Base-by-base conservation (phyloP, 92 coral and sea anemone genomes). In the Micromussa lordhowensis region DNA sequence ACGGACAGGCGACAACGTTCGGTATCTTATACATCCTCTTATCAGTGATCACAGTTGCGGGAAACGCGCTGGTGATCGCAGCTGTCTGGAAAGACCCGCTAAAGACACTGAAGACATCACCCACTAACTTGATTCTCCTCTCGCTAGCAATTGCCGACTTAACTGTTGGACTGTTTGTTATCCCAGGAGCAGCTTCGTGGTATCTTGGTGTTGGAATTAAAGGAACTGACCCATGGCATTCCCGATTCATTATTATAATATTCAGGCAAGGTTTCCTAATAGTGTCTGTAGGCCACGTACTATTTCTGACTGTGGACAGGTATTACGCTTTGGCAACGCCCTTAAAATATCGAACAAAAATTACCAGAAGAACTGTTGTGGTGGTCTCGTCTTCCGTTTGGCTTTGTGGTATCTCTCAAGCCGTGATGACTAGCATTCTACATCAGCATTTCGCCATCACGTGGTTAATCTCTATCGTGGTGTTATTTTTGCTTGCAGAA, bases 311-410 rank as follows among this genome's bases (percentile, higher is more conserved):
- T 16, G 34, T 85, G 9, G 88, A 85, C 76, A 85, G 88, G 53
- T 85, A 57, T 34, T 85, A 3, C 19, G 88, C 88, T 13, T 44
- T 85, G 82, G 88, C 76, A 26, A 85, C 49, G 21, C 88, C 88
- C 28, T 51, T 85, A 44, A 75, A 85, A 21, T 85, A 85, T 68
- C 55, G 75, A 24, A 14, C 61, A 28, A 77, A 22, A 40, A 68
- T 85, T 48, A 85, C 82, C 35, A 85, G 48, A 85, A 61, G n/a
- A 32, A 48, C 75, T 10, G 82, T 85, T 3, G 15, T 34, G 9
- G 30, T 76, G 31, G 57, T 59, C 18, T 38, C 75, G 28, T 59
- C 14, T 21, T n/a, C 32, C 7, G 76, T 85, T 34, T 85, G 88
- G 88, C 26, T 59, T 28, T 38, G 26, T 21, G 29, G 75, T 29